Conservation (phyloP, 1,140 invertebrate genomes). For the Hermatobates lingyangjiaoensis region DNA sequence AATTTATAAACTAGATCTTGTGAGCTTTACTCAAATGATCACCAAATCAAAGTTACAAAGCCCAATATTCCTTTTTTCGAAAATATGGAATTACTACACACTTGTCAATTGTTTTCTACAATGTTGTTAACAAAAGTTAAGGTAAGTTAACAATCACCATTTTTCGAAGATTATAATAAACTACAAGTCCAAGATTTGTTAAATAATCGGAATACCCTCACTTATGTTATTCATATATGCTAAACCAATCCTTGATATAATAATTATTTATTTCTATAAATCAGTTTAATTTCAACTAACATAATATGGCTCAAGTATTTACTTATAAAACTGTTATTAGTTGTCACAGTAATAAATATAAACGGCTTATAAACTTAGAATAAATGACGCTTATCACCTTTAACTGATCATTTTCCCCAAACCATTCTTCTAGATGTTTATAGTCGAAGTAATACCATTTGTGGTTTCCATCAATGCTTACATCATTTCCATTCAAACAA, state of each 20-base stretch:
- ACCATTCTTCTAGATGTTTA: conserved; percentile 55
- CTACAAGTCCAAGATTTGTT: too few species aligned
- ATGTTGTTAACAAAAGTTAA: too few species aligned
- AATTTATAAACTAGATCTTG: neutral
- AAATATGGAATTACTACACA: too few species aligned
- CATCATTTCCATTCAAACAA: conserved; percentile 12
- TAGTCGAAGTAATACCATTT: conserved; percentile 71
- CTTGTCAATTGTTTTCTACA: too few species aligned
- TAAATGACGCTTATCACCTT: conserved; percentile 1
- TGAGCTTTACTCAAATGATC: neutral
- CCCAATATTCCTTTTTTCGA: neutral
- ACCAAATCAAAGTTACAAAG: neutral
- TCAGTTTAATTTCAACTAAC: neutral
- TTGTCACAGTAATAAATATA: neutral
- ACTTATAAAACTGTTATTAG: neutral
- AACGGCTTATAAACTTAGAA: neutral
- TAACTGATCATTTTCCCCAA: conserved; percentile 28
- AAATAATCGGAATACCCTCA: too few species aligned
- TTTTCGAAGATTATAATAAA: too few species aligned
- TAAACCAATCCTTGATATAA: neutral
- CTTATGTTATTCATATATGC: neutral
- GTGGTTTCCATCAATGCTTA: conserved; percentile 16
- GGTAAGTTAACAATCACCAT: too few species aligned
- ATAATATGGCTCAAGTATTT: neutral
- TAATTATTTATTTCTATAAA: neutral